phyloP scores from a whole-genome alignment of 2,797 vertebrate species.

The Loris lydekkerianus region DNA sequence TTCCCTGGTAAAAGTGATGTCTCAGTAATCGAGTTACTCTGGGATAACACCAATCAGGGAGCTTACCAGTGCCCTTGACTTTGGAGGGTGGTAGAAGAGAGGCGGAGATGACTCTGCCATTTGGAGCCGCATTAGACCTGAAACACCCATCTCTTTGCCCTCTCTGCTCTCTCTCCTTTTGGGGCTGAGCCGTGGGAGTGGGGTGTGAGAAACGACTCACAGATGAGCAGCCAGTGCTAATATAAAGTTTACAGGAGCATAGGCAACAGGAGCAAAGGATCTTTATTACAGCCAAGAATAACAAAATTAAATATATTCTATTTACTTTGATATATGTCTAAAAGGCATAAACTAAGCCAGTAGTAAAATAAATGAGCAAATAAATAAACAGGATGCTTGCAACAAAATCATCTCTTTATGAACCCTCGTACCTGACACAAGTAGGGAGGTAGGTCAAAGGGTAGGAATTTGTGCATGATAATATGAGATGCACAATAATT shows the following conservation, averaged over 20 bases:
- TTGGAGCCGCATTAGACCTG: background rate
- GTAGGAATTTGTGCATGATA: background rate
- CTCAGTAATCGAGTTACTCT: background rate
- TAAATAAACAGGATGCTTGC: background rate
- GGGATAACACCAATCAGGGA: background rate
- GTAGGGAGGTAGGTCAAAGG: too few species aligned
- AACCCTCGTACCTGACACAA: background rate
- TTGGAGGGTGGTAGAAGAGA: fast-evolving
- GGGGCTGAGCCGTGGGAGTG: background rate
- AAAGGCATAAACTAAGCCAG: background rate
- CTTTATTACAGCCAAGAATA: background rate
- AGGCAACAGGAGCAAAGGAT: slow-evolving; percentile 27
- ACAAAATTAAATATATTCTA: background rate
- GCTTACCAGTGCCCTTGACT: background rate
- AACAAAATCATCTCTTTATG: background rate
- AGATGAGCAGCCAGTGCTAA: background rate
- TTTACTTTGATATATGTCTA: background rate
- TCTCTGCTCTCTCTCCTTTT: background rate
- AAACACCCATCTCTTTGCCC: background rate
- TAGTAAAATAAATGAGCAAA: background rate
- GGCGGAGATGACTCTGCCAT: background rate
- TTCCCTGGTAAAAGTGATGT: background rate
- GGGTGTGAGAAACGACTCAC: background rate
- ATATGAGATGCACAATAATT: background rate
- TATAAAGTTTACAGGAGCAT: background rate